A percentile compares a stretch with the other conserved stretches of the same genome.
phyloP scores from a whole-genome alignment of 1,140 invertebrate species.

The Drosophila triauraria region DNA sequence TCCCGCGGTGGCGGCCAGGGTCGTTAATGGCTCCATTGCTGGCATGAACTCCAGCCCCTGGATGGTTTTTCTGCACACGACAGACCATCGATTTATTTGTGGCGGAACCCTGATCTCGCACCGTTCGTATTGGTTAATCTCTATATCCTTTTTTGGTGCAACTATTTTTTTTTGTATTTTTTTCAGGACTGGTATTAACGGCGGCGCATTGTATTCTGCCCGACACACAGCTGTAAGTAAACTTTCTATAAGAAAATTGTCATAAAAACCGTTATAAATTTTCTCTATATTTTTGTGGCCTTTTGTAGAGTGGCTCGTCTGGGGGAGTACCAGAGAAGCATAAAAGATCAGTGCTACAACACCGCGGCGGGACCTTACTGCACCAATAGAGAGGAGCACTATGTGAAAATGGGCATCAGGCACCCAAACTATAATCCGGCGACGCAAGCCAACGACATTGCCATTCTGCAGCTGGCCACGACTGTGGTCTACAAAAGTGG shows the following conservation, averaged over 20 bases:
- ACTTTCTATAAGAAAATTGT: background rate
- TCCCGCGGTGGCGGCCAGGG: background rate
- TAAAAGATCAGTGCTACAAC: background rate
- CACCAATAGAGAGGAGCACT: background rate
- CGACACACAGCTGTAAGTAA: background rate
- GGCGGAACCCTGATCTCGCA: constrained; percentile 7
- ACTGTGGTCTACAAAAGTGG: constrained; percentile 10
- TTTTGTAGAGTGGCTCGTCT: background rate
- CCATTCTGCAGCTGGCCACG: background rate
- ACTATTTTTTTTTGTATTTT: too few relatives aligned
- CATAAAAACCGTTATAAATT: too few relatives aligned
- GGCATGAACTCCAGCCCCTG: constrained; percentile 1
- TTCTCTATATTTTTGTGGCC: background rate
- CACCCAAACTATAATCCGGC: background rate
- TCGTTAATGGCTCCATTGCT: background rate
- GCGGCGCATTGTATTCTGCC: constrained; percentile 15
- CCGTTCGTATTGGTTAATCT: background rate
- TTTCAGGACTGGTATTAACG: constrained; percentile 9
- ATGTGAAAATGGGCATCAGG: background rate
- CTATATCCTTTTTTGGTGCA: background rate
- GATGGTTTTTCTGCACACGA: constrained; percentile 15
- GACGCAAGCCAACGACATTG: constrained; percentile 7
- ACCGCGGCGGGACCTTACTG: constrained; percentile 1
- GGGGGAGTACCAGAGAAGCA: constrained; percentile 18
- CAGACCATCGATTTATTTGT: background rate